These are phyloP conservation scores for Dynastes grantii DNA, from an alignment of 2,888 invertebrate genomes.

Conservation along the genomic window DNA sequence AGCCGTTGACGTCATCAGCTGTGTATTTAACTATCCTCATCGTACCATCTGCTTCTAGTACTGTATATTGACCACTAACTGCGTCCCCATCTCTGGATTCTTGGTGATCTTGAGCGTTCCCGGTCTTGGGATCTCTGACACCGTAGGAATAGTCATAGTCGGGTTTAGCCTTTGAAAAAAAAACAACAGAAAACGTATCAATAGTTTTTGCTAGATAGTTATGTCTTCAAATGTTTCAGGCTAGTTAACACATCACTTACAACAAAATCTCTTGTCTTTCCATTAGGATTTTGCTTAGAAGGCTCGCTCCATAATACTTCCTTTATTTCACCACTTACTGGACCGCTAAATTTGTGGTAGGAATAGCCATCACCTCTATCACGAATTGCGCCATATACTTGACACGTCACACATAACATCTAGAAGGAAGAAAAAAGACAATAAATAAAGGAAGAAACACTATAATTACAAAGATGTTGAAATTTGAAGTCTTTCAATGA, in stretches of 20 bases:
- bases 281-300: slow-evolving; percentile 70
- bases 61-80: slow-evolving; percentile 81
- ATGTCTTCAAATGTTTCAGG: too few species aligned
- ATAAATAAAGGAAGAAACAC: neutral
- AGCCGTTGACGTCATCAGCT: slow-evolving; percentile 83
- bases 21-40: slow-evolving; percentile 82
- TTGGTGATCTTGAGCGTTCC: slow-evolving; percentile 82
- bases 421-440: slow-evolving; percentile 8
- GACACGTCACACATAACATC: slow-evolving; percentile 35
- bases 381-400: slow-evolving; percentile 20
- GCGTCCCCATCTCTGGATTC: slow-evolving; percentile 82
- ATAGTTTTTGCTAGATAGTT: too few species aligned
- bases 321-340: slow-evolving; percentile 79
- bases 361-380: slow-evolving; percentile 74
- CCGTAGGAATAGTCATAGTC: slow-evolving; percentile 85
- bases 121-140: slow-evolving; percentile 82
- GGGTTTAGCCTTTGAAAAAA: slow-evolving; percentile 76
- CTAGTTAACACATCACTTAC: slow-evolving; percentile 66
- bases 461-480: neutral
- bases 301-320: slow-evolving; percentile 74
- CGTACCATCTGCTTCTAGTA: slow-evolving; percentile 84
- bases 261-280: slow-evolving; percentile 79
- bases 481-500: too few species aligned
- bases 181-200: slow-evolving; percentile 22
- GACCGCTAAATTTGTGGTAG: slow-evolving; percentile 82